phyloP scores from a whole-genome alignment of 2,888 invertebrate species.

The Chrysodeixis includens region DNA sequence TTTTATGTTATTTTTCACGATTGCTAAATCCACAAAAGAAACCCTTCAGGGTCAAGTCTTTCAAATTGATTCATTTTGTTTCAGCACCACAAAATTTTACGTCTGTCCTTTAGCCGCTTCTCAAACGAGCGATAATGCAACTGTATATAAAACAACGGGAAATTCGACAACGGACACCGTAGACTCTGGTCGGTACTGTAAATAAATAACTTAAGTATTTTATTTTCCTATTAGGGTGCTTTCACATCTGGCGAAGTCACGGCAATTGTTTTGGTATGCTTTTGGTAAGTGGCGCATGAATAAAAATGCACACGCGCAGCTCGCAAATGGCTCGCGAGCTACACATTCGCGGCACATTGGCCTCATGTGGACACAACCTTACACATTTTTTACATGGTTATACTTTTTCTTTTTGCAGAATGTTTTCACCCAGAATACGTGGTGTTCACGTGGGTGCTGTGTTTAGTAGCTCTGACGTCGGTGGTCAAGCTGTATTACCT shows the following conservation, averaged over 20 bases:
- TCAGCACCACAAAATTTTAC: conserved; percentile 80
- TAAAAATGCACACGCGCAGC: no score
- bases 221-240: conserved; percentile 7
- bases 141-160: conserved; percentile 8
- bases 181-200: not conserved
- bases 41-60: no score
- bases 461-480: conserved; percentile 96
- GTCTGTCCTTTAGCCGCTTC: conserved; percentile 69
- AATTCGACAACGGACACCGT: not conserved
- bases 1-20: no score
- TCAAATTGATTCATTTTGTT: conserved; percentile 15
- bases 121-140: not conserved
- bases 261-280: no score
- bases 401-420: conserved; percentile 61
- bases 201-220: not conserved
- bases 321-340: no score
- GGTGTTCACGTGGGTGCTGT: conserved; percentile 98
- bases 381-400: no score
- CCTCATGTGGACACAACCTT: no score
- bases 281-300: no score
- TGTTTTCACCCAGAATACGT: conserved; percentile 95
- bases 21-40: no score
- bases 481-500: conserved; percentile 97
- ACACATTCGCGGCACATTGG: no score
- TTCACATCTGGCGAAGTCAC: no score